Evolutionary conservation across 2,113 vertebrate species (phyloP), one percentile per base, ranked within the genome.

Genomic region (Clarias gariepinus): DNA sequence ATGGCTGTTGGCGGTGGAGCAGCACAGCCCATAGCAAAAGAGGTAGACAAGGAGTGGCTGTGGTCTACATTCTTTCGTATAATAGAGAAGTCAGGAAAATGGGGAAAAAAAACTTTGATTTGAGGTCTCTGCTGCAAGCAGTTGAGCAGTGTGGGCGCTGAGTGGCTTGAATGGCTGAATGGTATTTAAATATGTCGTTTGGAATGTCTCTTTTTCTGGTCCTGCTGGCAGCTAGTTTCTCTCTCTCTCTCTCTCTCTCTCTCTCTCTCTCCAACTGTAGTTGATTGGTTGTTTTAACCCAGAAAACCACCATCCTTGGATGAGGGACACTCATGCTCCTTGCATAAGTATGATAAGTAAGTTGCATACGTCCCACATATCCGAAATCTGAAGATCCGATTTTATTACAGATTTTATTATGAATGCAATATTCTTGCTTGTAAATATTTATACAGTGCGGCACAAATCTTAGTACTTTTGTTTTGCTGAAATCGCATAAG

Each of bases 11-110:
- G 66, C n/a, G 10, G 2, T 63, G 68, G 61, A 78, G 81, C 57
- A 33, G 68, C 73, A 84, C 74, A 86, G 80, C 81, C 76, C 81
- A 74, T 74, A 76, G 76, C 33, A 68, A 76, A 64, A 11, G 82
- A 53, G 28, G 64, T 71, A 33, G n/a, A 55, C 64, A 69, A 53
- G 82, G 82, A 68, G 36, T 84, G 47, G 83, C 61, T 61, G 25
- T 36, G 74, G 63, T 88, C 57, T 83, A 28, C 88, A 86, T 89
- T 89, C 84, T 73, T 64, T 86, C 41, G 64, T 81, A 89, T 64
- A 80, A 85, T 79, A 79, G 76, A 55, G 60, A 36, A 57, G 76
- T 63, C 28, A 10, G 52, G 61, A 79, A 79, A 78, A 30, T 1
- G 18, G 30, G 30, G n/a, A 18, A 28, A 63, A 53, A 61, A 68